phyloP scores from a whole-genome alignment of 2,113 vertebrate species.

The Tetraodon nigroviridis region DNA sequence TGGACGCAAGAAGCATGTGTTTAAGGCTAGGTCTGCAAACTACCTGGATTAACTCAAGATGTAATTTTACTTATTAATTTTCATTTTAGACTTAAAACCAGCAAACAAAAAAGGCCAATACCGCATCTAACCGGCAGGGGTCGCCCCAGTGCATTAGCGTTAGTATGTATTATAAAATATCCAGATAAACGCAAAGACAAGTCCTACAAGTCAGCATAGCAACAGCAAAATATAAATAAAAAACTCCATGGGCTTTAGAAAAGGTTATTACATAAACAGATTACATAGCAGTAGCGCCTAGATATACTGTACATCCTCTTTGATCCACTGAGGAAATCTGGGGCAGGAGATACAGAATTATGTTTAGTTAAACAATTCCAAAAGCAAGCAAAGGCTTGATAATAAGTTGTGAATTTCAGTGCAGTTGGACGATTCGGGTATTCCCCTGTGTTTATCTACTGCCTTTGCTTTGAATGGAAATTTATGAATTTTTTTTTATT shows the following conservation, averaged over 20 bases:
- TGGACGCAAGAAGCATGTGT: too few relatives aligned
- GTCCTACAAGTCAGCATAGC: background rate
- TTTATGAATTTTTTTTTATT: conserved; percentile 1
- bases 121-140: too few relatives aligned
- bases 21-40: too few relatives aligned
- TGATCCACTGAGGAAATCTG: background rate
- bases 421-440: background rate
- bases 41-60: too few relatives aligned
- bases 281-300: background rate
- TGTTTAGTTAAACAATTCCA: background rate
- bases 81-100: too few relatives aligned
- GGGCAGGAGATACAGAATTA: background rate
- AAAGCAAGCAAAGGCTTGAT: background rate
- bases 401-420: background rate
- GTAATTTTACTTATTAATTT: too few relatives aligned
- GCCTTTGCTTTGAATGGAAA: background rate
- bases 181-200: too few relatives aligned
- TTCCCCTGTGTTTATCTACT: background rate
- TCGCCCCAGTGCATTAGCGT: too few relatives aligned
- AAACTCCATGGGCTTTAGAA: background rate
- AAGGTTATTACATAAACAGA: background rate
- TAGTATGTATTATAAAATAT: too few relatives aligned
- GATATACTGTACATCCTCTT: background rate
- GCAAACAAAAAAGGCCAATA: too few relatives aligned
- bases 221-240: background rate